Percentiles rank a stretch among this genome's conserved stretches.
phyloP scores from a whole-genome alignment of 1,140 invertebrate species.

The Hylyphantes graminicola region DNA sequence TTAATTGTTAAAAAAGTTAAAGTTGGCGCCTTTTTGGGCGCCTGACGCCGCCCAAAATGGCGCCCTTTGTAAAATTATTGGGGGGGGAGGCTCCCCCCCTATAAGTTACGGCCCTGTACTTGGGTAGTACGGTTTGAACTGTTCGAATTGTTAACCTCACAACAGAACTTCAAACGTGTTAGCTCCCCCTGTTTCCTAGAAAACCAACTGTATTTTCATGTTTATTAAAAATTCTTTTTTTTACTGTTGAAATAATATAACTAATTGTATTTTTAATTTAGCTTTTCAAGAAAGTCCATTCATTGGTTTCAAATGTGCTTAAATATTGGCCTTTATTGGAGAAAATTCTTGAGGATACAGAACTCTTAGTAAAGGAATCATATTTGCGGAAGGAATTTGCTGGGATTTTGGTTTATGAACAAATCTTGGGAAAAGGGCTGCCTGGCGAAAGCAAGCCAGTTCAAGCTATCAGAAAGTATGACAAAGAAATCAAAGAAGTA shows the following conservation, averaged over 20 bases:
- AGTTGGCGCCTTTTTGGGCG: too few relatives aligned
- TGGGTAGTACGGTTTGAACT: too few relatives aligned
- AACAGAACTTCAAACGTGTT: not conserved
- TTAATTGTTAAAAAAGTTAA: too few relatives aligned
- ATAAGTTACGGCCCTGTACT: not conserved
- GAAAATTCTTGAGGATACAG: slow-evolving; percentile 70
- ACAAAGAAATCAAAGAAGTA: slow-evolving; percentile 66
- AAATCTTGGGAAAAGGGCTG: slow-evolving; percentile 83
- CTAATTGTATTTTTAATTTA: slow-evolving; percentile 70
- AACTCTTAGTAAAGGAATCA: slow-evolving; percentile 75
- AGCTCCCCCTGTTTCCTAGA: not conserved
- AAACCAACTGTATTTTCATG: not conserved
- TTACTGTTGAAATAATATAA: not conserved
- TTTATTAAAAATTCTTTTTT: not conserved
- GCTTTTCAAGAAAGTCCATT: slow-evolving; percentile 78
- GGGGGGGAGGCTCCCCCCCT: not conserved
- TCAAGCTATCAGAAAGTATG: slow-evolving; percentile 75
- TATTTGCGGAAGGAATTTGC: slow-evolving; percentile 78
- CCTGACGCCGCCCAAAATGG: too few relatives aligned
- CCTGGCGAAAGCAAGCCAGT: slow-evolving; percentile 77
- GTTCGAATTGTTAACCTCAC: too few relatives aligned
- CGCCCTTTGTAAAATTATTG: too few relatives aligned
- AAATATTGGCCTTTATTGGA: slow-evolving; percentile 72
- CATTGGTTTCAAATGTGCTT: slow-evolving; percentile 79
- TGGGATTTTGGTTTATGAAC: slow-evolving; percentile 81